Evolutionary conservation across 1,140 invertebrate species (phyloP), one percentile per base, ranked within the genome.

Genomic region (Bombus breviceps): DNA sequence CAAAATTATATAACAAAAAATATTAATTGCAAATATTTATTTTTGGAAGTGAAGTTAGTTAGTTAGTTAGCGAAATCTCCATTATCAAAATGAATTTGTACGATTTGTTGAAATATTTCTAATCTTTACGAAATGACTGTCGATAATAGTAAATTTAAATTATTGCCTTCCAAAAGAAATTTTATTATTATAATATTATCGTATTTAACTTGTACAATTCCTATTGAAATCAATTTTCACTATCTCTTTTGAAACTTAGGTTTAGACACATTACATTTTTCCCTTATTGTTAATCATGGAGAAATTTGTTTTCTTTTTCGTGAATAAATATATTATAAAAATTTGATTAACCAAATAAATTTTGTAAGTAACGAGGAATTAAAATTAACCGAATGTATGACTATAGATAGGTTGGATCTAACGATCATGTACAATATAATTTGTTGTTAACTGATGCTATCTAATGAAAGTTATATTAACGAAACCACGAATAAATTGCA

Each of bases 21-120:
- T 81, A 81, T 37, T 86, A 64, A 75, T 59, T 6, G 47, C 5
- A 75, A 88, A 59, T 86, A 89, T 88, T 88, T 88, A 88, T 86
- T 88, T 89, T 88, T 82, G 73, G 34, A 81, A 88, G n/a, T 89
- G 57, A 71, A 41, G 69, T 25, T 12, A 80, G 76, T 8, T 12
- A 80, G 76, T 8, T 66, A 72, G 39, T 69, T 76, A 47, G 59
- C 62, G 37, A n/a, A 66, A 53, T 81, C 9, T 53, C 43, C 68
- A 34, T 34, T 43, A 47, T 53, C 28, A 28, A 37, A 69, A 71
- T 22, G 6, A 57, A 47, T 81, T 62, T 85, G 0, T 81, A 73
- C n/a, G 34, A 43, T 57, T 72, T 59, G 12, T 75, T 41, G 75
- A 74, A 53, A 64, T 62, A 43, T 62, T 64, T 82, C 2, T 64